phyloP scores from a whole-genome alignment of 2,797 vertebrate species.

The Melanogrammus aeglefinus region DNA sequence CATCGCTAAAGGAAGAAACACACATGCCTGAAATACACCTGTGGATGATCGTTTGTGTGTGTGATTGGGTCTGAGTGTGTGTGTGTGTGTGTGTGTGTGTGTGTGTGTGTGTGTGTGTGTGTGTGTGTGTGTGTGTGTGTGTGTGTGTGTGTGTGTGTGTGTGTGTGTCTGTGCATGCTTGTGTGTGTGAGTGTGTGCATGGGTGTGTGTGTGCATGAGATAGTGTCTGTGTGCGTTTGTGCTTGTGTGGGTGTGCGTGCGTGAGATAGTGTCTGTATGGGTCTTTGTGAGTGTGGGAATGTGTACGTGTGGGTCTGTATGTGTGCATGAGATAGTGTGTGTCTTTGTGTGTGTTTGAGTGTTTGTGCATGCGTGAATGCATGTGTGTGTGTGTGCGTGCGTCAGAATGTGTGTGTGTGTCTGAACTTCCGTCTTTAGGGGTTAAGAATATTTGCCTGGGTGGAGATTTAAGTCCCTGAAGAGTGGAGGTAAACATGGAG shows the following conservation, averaged over 20 bases:
- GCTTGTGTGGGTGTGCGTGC: not conserved
- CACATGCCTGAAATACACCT: constrained; percentile 42
- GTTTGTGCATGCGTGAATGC: constrained; percentile 15
- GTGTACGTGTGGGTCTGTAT: not conserved
- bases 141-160: not conserved
- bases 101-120: not conserved
- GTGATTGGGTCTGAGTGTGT: too few relatives aligned
- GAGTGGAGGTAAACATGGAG: not conserved
- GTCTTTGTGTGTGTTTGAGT: not conserved
- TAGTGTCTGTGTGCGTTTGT: not conserved
- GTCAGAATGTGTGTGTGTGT: not conserved
- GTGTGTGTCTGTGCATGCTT: not conserved
- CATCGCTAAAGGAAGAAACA: constrained; percentile 40
- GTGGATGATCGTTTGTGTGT: not conserved
- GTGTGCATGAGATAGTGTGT: not conserved
- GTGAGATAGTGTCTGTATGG: not conserved
- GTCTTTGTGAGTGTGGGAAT: not conserved
- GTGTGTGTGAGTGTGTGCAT: not conserved
- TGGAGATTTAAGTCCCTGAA: not conserved
- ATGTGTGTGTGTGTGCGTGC: constrained; percentile 11
- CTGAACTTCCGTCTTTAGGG: not conserved
- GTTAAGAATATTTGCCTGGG: not conserved
- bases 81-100: not conserved
- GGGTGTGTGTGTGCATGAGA: not conserved
- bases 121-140: not conserved